phyloP scores from a whole-genome alignment of 1,140 invertebrate species.

The Cotesia chilonis region DNA sequence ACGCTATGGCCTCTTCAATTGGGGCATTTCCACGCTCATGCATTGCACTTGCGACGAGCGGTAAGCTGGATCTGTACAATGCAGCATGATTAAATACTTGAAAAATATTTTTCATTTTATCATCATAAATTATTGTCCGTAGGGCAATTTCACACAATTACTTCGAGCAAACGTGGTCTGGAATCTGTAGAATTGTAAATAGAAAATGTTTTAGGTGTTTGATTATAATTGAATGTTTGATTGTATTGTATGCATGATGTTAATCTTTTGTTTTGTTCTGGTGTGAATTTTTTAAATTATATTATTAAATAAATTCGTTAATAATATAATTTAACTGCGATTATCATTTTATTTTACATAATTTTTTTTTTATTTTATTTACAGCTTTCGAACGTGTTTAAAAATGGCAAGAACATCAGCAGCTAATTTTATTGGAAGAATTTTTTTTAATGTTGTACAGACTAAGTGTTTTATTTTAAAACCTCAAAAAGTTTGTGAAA shows the following conservation, averaged over 20 bases:
- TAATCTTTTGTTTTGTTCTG: background rate
- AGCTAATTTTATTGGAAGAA: slow-evolving; percentile 88
- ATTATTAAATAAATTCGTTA: background rate
- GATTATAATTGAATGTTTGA: background rate
- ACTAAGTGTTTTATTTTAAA: slow-evolving; percentile 91
- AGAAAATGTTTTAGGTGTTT: slow-evolving; percentile 19
- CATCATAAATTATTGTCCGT: background rate
- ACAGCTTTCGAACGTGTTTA: slow-evolving; percentile 89
- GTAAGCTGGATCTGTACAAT: slow-evolving; percentile 63
- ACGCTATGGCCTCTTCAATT: slow-evolving; percentile 85
- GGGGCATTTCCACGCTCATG: slow-evolving; percentile 84
- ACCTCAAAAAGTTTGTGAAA: slow-evolving; percentile 76
- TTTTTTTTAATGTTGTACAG: slow-evolving; percentile 94
- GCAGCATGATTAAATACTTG: slow-evolving; percentile 3
- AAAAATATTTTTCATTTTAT: slow-evolving; percentile 7
- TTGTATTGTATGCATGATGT: background rate
- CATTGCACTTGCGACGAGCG: slow-evolving; percentile 89
- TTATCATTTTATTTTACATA: too few relatives aligned
- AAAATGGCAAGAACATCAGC: slow-evolving; percentile 85
- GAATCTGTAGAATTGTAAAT: slow-evolving; percentile 21
- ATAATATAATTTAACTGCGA: too few relatives aligned
- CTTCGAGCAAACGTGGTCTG: slow-evolving; percentile 14
- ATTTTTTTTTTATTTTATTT: slow-evolving; percentile 53
- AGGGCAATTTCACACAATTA: background rate
- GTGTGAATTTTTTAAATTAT: background rate